Base-by-base conservation (phyloP, 2,888 invertebrate species). In the Platycheirus rosarum region DNA sequence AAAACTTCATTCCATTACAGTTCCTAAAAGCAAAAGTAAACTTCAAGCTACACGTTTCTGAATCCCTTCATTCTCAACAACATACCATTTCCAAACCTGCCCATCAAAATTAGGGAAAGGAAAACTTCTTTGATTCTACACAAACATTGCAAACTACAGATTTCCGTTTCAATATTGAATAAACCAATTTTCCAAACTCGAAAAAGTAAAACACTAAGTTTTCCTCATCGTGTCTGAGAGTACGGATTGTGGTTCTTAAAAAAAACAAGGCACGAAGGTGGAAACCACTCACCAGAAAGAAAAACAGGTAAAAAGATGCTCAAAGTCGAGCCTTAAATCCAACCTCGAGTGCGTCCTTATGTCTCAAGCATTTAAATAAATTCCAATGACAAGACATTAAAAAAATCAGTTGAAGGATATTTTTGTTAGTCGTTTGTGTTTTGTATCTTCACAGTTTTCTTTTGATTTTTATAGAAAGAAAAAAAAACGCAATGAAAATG, bases 381-480 rank as follows among this genome's bases (percentile, higher is more conserved):
- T 75, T 75, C 75, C 65, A 76, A 66, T 75, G 80, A 76, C 40
- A 65, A 76, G 76, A 49, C 76, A 70, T 80, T 71, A 80, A 80
- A 80, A 80, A 80, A 80, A 80, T 80, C 80, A 80, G 79, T 75
- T 69, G 75, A 79, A 75, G 69, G 70, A 80, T 75, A 70, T 80
- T 70, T 66, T 66, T 32, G 40, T 57, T 63, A 9, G n/a, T 23
- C 5, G 35, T 29, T 49, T 23, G 23, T 48, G 8, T 53, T 69
- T 44, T 63, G 37, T 13, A 13, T 23, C 13, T 66, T 46, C 37
- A 14, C 4, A 32, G 44, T 62, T 49, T 66, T 44, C 42, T 42
- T 62, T 42, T 49, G 40, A 44, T 49, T 60, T 65, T 40, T 16
- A 5, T 23, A 14, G 14, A 26, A 18, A 57, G 73, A 69, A 63